A percentile compares a stretch with the other conserved stretches of the same genome.
These are phyloP conservation scores for Rhagium mordax DNA, from an alignment of 2,888 invertebrate species.

Conservation along the genomic window DNA sequence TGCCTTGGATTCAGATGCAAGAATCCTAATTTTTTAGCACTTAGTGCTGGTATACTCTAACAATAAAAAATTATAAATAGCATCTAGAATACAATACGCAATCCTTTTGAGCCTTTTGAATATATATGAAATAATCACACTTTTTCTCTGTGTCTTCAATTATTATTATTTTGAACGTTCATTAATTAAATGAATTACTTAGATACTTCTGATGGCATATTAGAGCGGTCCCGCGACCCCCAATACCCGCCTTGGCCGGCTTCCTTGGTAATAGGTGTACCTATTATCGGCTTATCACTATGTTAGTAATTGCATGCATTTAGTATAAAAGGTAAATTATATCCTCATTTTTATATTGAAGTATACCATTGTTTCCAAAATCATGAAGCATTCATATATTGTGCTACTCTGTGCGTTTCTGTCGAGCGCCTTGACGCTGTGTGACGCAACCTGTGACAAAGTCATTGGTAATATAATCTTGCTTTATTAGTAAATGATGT, in stretches of 20 bases:
- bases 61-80: too few species aligned
- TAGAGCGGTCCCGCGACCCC: neutral
- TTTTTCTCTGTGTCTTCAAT: too few species aligned
- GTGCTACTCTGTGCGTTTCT: neutral
- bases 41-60: too few species aligned
- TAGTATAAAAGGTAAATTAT: constrained; percentile 14
- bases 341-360: neutral
- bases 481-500: too few species aligned
- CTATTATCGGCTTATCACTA: neutral
- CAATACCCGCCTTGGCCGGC: neutral
- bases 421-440: neutral
- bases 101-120: too few species aligned
- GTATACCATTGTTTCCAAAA: neutral
- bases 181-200: too few species aligned
- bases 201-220: too few species aligned
- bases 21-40: too few species aligned
- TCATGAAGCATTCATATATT: neutral
- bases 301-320: neutral
- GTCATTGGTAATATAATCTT: neutral
- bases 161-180: too few species aligned
- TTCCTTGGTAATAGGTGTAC: neutral
- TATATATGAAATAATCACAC: too few species aligned
- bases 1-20: too few species aligned
- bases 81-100: too few species aligned
- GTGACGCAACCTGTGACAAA: neutral